Conservation (phyloP, 2,113 vertebrate species). For the Chlamydotis undulata region DNA sequence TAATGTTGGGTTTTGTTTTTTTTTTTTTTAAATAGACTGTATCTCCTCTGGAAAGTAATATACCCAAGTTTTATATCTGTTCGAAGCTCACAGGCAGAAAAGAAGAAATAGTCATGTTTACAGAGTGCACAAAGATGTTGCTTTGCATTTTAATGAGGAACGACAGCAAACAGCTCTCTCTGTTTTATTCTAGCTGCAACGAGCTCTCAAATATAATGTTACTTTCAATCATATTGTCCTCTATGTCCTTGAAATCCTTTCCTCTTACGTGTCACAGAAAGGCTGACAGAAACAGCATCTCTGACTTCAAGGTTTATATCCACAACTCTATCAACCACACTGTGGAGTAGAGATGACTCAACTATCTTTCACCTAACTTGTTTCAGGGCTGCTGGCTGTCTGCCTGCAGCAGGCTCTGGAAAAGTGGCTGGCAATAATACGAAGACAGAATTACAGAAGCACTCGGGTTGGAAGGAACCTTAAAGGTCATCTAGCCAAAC, state of each 20-base stretch:
- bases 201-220: neutral
- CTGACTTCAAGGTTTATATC: neutral
- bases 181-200: neutral
- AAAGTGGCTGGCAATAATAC: neutral
- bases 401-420: neutral
- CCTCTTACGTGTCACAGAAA: neutral
- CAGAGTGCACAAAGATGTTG: neutral
- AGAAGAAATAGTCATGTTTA: neutral
- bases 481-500: too few relatives aligned
- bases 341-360: neutral
- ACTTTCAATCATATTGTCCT: neutral
- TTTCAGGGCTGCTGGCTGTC: neutral
- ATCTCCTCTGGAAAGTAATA: neutral
- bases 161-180: neutral
- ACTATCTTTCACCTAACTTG: neutral
- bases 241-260: neutral
- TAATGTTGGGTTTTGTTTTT: neutral
- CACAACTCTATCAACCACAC: neutral
- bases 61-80: neutral
- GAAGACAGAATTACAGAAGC: neutral
- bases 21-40: neutral
- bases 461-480: too few relatives aligned
- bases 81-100: neutral
- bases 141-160: conserved; percentile 1
- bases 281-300: neutral